Evolutionary conservation across 2,113 vertebrate species (phyloP).

Genomic region (Channa argus): DNA sequence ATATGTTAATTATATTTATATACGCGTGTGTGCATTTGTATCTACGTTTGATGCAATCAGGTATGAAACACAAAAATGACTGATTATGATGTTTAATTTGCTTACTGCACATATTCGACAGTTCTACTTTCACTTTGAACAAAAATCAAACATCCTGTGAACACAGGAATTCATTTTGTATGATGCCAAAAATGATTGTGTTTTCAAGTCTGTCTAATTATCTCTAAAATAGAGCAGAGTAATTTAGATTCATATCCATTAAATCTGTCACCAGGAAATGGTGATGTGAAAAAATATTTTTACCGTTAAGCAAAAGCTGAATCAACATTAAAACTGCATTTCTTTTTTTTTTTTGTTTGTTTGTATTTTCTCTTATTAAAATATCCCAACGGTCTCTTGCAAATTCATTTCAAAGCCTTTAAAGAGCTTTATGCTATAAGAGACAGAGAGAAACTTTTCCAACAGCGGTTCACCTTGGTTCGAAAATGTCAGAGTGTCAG

Average conservation of each 20-base stretch:
- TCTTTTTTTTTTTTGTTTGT: neutral
- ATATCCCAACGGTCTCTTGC: neutral
- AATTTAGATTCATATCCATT: conserved; percentile 65
- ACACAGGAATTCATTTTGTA: conserved; percentile 57
- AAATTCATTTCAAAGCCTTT: conserved; percentile 67
- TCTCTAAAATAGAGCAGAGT: conserved; percentile 34
- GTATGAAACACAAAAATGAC: neutral
- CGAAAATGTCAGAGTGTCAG: conserved; percentile 75
- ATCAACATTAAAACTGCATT: conserved; percentile 1
- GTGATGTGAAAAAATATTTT: conserved; percentile 8
- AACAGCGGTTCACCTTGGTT: conserved; percentile 61
- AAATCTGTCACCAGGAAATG: conserved; percentile 15
- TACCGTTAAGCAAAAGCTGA: conserved; percentile 17
- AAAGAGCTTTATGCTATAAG: conserved; percentile 53
- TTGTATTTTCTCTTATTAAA: neutral
- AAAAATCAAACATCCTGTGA: conserved; percentile 50
- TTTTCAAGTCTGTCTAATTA: conserved; percentile 51
- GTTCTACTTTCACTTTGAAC: conserved; percentile 50
- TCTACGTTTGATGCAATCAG: conserved; percentile 6
- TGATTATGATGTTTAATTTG: conserved; percentile 44
- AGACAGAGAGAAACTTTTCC: conserved; percentile 24
- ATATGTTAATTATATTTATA: conserved; percentile 14
- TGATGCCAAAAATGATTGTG: conserved; percentile 47
- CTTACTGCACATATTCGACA: conserved; percentile 49
- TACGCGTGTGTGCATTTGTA: neutral